Evolutionary conservation across 2,113 vertebrate species (phyloP).

Genomic region (Sander vitreus): DNA sequence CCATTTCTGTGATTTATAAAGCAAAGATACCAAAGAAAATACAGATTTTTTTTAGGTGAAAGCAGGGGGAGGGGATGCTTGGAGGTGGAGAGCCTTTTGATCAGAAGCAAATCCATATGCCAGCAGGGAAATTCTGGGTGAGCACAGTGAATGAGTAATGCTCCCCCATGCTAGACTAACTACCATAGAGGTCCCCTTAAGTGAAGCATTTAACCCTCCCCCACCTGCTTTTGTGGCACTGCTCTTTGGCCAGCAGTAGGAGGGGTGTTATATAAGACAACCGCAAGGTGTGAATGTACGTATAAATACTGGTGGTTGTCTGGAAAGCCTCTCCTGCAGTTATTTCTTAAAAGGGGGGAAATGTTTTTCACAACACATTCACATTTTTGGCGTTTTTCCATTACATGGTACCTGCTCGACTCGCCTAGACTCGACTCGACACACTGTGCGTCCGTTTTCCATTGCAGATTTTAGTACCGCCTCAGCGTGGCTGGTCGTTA

Average conservation of each 20-base stretch:
- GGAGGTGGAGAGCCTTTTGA: slow-evolving; percentile 53
- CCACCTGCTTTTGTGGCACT: slow-evolving; percentile 41
- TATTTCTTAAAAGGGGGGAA: neutral
- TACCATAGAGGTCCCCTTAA: slow-evolving; percentile 63
- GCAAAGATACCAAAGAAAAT: slow-evolving; percentile 52
- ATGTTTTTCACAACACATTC: slow-evolving; percentile 12
- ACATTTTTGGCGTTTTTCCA: too few species aligned
- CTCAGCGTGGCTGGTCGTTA: too few species aligned
- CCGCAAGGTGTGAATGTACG: slow-evolving; percentile 27
- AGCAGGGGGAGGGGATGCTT: slow-evolving; percentile 1
- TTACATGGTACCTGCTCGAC: too few species aligned
- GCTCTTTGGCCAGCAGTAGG: slow-evolving; percentile 50
- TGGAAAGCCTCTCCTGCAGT: neutral
- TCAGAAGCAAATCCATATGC: slow-evolving; percentile 69
- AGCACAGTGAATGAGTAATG: slow-evolving; percentile 70
- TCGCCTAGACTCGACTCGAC: too few species aligned
- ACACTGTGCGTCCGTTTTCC: too few species aligned
- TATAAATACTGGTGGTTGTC: slow-evolving; percentile 7
- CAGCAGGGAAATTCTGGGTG: slow-evolving; percentile 54
- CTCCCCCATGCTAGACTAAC: slow-evolving; percentile 55
- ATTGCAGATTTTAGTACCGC: too few species aligned
- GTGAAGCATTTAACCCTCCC: slow-evolving; percentile 66
- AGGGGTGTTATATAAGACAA: slow-evolving; percentile 41
- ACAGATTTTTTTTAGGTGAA: slow-evolving; percentile 30
- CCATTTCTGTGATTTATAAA: slow-evolving; percentile 64